These are phyloP conservation scores for Setophaga kirtlandii DNA, from an alignment of 2,113 vertebrate species.

Conservation along the genomic window DNA sequence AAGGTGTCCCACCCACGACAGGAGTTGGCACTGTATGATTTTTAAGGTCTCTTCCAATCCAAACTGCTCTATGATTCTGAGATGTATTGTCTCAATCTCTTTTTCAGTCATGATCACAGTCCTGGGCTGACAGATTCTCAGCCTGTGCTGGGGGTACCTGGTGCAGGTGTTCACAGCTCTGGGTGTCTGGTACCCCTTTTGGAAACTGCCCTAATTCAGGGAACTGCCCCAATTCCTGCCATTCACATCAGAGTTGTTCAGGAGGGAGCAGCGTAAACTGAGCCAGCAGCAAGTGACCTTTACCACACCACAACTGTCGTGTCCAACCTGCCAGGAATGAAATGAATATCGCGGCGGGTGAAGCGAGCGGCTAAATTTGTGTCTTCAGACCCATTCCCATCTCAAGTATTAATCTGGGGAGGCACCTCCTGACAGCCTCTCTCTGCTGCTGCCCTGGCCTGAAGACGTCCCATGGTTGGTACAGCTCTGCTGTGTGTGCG, in stretches of 20 bases:
- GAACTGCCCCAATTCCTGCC: background rate
- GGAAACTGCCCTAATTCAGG: background rate
- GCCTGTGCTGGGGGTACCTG: fast-evolving
- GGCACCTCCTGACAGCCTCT: constrained; percentile 63
- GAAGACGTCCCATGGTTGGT: constrained; percentile 82
- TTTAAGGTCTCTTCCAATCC: background rate
- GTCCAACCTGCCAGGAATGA: constrained; percentile 63
- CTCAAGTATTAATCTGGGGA: constrained; percentile 73
- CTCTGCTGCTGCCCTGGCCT: constrained; percentile 45
- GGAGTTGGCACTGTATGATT: too few relatives aligned
- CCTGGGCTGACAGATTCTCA: background rate
- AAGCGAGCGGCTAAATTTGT: constrained; percentile 86
- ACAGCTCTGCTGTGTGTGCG: background rate
- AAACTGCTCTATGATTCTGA: background rate
- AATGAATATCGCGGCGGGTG: constrained; percentile 71
- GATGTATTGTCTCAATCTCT: fast-evolving
- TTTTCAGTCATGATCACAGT: background rate
- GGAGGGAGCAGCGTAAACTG: constrained; percentile 17
- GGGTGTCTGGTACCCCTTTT: fast-evolving
- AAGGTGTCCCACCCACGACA: background rate
- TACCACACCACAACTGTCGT: background rate
- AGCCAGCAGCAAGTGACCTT: constrained; percentile 46
- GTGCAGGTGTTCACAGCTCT: background rate
- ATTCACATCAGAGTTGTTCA: fast-evolving
- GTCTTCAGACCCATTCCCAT: constrained; percentile 69